Percentiles rank a stretch among this genome's conserved stretches.
These are phyloP conservation scores for Tenthredo livida DNA, from an alignment of 2,888 invertebrate species.

Conservation along the genomic window DNA sequence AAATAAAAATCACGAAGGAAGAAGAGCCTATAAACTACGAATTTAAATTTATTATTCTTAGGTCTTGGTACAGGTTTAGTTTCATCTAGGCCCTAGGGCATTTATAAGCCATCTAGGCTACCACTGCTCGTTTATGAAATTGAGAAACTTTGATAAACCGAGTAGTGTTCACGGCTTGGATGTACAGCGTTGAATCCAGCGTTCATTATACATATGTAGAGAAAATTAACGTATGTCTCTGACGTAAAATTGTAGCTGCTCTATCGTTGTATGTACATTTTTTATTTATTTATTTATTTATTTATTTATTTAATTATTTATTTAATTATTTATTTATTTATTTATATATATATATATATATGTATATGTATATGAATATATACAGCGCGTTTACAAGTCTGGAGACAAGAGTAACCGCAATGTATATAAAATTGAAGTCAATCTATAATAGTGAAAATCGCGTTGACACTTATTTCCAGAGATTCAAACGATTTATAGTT, in stretches of 20 bases:
- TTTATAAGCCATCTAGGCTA: neutral
- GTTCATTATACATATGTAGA: neutral
- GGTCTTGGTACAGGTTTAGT: neutral
- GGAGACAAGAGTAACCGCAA: conserved; percentile 22
- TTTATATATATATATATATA: neutral
- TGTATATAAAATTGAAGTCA: neutral
- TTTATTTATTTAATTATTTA: neutral
- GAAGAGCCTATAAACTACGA: neutral
- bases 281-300: conserved; percentile 4
- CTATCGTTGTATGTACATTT: conserved; percentile 39
- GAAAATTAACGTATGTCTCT: neutral
- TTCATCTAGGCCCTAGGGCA: neutral
- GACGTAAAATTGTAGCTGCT: conserved; percentile 29
- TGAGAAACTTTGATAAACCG: neutral
- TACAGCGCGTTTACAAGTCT: conserved; percentile 42
- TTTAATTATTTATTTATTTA: too few species aligned
- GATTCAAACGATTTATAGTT: conserved; percentile 18
- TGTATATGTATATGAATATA: conserved; percentile 34
- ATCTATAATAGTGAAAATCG: neutral
- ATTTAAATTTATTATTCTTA: neutral
- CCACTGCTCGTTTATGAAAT: neutral
- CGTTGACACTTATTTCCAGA: conserved; percentile 29
- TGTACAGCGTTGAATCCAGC: neutral
- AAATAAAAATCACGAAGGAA: neutral
- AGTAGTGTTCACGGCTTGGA: conserved; percentile 25